Evolutionary conservation across 2,888 invertebrate species (phyloP).

Genomic region (Lepidonotus clava): DNA sequence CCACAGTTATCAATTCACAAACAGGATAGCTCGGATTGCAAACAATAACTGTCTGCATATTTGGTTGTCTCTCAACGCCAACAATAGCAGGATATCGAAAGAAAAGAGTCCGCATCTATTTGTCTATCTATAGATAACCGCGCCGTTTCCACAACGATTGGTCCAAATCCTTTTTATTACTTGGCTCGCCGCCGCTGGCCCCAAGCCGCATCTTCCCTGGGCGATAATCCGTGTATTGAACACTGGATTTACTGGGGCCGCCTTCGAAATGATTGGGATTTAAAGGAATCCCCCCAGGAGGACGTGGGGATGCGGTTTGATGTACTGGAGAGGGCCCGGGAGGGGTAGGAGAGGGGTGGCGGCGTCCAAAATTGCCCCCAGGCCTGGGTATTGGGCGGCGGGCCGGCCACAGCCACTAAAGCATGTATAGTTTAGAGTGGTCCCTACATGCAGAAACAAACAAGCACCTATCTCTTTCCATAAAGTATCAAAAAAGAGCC

Average conservation of each 20-base stretch:
- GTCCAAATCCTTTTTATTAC: slow-evolving; percentile 25
- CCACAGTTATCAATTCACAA: too few relatives aligned
- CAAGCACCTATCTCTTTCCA: too few relatives aligned
- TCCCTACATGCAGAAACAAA: neutral
- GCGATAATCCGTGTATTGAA: slow-evolving; percentile 38
- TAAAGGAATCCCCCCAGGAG: slow-evolving; percentile 6
- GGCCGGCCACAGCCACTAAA: neutral
- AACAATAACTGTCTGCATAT: too few relatives aligned
- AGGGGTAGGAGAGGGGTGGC: neutral
- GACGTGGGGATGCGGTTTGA: neutral
- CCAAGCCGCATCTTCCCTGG: slow-evolving; percentile 3
- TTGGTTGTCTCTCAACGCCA: too few relatives aligned
- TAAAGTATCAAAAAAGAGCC: too few relatives aligned
- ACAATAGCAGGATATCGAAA: too few relatives aligned
- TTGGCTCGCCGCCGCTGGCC: neutral
- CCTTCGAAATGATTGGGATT: slow-evolving; percentile 44
- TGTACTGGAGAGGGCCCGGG: neutral
- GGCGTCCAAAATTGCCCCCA: too few relatives aligned
- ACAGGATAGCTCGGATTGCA: too few relatives aligned
- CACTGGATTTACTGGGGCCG: slow-evolving; percentile 34
- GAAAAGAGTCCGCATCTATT: too few relatives aligned
- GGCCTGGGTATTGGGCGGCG: neutral
- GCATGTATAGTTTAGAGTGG: neutral
- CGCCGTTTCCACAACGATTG: slow-evolving; percentile 29
- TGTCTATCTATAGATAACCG: too few relatives aligned